Percentiles rank a stretch among this genome's conserved stretches.
phyloP scores from a whole-genome alignment of 2,113 vertebrate species.

The Corythornis cristatus region DNA sequence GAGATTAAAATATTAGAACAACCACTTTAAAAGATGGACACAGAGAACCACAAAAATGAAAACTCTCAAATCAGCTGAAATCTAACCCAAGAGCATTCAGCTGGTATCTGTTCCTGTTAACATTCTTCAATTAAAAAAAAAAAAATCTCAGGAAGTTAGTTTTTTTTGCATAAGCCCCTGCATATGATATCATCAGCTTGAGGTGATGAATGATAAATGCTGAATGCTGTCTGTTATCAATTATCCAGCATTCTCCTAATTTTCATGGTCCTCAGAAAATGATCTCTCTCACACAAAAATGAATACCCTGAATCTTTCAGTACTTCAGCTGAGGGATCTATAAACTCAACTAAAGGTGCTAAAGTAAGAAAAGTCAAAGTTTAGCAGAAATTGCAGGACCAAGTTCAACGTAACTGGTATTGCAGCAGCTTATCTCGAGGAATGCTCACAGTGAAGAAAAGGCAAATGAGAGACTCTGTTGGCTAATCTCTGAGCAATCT shows the following conservation, averaged over 20 bases:
- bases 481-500: neutral
- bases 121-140: neutral
- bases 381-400: neutral
- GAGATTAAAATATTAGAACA: conserved; percentile 12
- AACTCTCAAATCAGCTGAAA: conserved; percentile 22
- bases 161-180: neutral
- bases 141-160: neutral
- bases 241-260: neutral
- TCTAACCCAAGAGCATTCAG: neutral
- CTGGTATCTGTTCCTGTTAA: neutral
- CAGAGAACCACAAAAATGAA: neutral
- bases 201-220: conserved; percentile 7
- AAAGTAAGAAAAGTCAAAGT: neutral
- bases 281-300: neutral
- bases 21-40: neutral
- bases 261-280: neutral
- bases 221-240: neutral
- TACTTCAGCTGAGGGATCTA: neutral
- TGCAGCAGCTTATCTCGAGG: neutral
- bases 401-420: neutral
- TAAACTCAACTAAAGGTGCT: neutral
- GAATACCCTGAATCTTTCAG: neutral
- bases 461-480: neutral
- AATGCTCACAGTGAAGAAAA: neutral
- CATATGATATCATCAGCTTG: neutral